These are phyloP conservation scores for Sinocyclocheilus maitianheensis DNA, from an alignment of 2,113 vertebrate genomes.

Conservation along the genomic window DNA sequence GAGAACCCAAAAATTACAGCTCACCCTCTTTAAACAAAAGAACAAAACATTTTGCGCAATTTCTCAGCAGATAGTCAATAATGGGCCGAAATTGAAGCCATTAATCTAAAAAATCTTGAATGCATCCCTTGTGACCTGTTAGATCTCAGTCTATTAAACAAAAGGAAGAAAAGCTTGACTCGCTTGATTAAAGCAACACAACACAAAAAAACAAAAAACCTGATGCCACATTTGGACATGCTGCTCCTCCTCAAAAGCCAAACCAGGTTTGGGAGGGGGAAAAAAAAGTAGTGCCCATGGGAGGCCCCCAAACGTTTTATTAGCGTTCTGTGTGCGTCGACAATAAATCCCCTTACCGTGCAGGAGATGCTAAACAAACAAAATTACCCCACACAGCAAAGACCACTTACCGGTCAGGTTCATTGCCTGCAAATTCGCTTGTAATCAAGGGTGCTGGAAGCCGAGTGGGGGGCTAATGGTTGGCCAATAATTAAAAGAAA, in stretches of 20 bases:
- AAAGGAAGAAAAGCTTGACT: constrained; percentile 27
- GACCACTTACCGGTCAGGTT: constrained; percentile 59
- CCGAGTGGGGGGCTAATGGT: constrained; percentile 54
- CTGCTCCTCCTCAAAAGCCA: constrained; percentile 4
- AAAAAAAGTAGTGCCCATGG: neutral
- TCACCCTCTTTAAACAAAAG: constrained; percentile 22
- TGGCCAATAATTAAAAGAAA: constrained; percentile 64
- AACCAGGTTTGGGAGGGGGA: neutral
- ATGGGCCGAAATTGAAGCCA: constrained; percentile 46
- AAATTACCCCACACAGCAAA: constrained; percentile 52
- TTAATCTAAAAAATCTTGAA: constrained; percentile 52
- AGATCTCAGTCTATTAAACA: constrained; percentile 33
- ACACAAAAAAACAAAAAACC: neutral
- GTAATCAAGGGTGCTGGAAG: constrained; percentile 56
- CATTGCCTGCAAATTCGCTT: constrained; percentile 49
- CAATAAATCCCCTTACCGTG: constrained; percentile 53
- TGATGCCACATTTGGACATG: constrained; percentile 13
- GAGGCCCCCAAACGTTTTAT: constrained; percentile 23
- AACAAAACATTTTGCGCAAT: constrained; percentile 19
- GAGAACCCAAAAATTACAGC: neutral
- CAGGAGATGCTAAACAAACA: constrained; percentile 60
- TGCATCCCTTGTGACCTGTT: constrained; percentile 21
- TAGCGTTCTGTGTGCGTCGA: constrained; percentile 25
- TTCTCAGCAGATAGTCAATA: constrained; percentile 43
- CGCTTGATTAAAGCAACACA: constrained; percentile 7